Conservation (phyloP, 1,140 invertebrate species). For the Popillia japonica region DNA sequence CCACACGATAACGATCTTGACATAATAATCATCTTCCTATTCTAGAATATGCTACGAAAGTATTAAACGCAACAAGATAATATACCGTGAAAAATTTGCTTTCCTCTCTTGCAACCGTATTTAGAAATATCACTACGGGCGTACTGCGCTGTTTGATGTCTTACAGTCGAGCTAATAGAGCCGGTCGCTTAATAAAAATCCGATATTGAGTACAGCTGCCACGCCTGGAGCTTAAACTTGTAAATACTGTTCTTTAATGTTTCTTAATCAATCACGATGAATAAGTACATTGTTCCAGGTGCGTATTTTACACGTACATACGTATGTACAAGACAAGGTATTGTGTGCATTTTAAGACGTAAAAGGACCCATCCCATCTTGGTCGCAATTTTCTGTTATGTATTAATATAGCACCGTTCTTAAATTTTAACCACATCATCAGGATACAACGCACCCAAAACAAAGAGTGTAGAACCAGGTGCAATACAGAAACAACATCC, state of each 20-base stretch:
- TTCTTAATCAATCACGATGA: background rate
- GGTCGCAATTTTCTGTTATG: too few relatives aligned
- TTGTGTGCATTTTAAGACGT: too few relatives aligned
- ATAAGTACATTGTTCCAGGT: conserved; percentile 10
- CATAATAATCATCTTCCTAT: background rate
- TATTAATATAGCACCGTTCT: too few relatives aligned
- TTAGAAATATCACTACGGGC: background rate
- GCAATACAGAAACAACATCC: too few relatives aligned
- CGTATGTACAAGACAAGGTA: too few relatives aligned
- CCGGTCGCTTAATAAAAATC: background rate
- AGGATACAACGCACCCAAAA: too few relatives aligned
- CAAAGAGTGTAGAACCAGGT: too few relatives aligned
- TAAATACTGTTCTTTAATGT: background rate
- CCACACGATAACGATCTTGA: too few relatives aligned
- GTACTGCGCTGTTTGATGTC: background rate
- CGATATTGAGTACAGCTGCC: conserved; percentile 5
- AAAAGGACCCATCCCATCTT: too few relatives aligned
- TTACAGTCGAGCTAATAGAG: background rate
- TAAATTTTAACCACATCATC: too few relatives aligned
- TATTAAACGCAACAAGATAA: background rate
- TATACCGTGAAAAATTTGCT: background rate
- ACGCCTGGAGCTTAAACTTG: background rate
- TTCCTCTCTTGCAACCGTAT: background rate
- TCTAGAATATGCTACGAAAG: background rate
- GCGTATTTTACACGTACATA: background rate